Evolutionary conservation across 2,797 vertebrate genomes (phyloP).

Genomic region (Platalea minor): DNA sequence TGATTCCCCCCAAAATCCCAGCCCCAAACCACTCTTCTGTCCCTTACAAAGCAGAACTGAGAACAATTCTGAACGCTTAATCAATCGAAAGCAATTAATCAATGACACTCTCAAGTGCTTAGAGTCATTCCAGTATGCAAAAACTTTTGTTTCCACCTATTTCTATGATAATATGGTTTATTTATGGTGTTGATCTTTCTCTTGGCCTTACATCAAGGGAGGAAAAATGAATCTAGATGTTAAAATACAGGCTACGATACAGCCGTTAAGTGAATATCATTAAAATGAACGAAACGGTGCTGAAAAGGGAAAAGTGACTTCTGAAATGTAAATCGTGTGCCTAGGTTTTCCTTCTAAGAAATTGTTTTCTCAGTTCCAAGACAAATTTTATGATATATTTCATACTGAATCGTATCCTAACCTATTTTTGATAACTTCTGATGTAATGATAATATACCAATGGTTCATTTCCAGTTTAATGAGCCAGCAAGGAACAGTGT

Average conservation of each 20-base stretch:
- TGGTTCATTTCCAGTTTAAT: neutral
- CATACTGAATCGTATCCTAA: neutral
- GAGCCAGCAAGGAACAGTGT: neutral
- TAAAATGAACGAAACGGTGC: neutral
- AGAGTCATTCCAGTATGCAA: neutral
- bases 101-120: neutral
- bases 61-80: neutral
- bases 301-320: neutral
- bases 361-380: neutral
- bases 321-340: neutral
- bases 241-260: neutral
- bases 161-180: neutral
- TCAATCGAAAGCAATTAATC: neutral
- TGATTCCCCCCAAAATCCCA: neutral
- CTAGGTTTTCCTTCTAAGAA: neutral
- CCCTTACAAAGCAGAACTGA: neutral
- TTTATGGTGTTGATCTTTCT: neutral
- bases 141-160: too few relatives aligned
- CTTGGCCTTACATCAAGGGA: neutral
- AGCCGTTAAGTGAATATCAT: neutral
- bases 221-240: neutral
- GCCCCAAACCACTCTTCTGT: neutral
- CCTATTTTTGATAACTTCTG: neutral
- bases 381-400: neutral
- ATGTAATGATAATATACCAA: neutral